Evolutionary conservation across 2,888 invertebrate species (phyloP), one percentile per base, ranked within the genome.

Genomic region (Podabrus alpinus): DNA sequence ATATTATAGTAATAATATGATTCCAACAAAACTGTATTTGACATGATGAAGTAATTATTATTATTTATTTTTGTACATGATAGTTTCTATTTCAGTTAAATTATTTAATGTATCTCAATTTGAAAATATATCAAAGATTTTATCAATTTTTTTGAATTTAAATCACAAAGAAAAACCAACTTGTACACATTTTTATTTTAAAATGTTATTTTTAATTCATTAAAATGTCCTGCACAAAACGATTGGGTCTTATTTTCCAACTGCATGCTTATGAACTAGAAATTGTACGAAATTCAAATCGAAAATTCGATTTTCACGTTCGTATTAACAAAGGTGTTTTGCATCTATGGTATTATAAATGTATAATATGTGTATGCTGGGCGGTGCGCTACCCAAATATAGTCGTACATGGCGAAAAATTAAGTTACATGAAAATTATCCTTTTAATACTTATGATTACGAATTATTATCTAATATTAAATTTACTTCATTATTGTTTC

Each of bases 71-170:
- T 45, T 45, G 45, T 45, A 45, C 45, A 45, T 45, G 45, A 45
- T 45, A n/a, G 45, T 45, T 45, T 45, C n/a, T 45, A 45, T 45
- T 45, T 45, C 45, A n/a, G 45, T 45, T 45, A 45, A 45, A 45
- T 45, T 64, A 64, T 64, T 64, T 64, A 64, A 19, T 64, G 62
- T 64, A 64, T 64, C 13, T 64, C 17, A 64, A 64, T 64, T 64
- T 16, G 11, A 64, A 15, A 64, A 64, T 64, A 64, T 19, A 64
- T 19, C 21, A 11, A 11, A 64, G n/a, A 45, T 45, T n/a, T 45
- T 45, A 45, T n/a, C 7, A n/a, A 45, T 45, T 45, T 45, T 45
- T 45, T 45, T n/a, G 13, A n/a, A 29, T 13, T n/a, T 5, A 2
- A n/a, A 9, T 29, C 13, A 5, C 13, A 29, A 29, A 13, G 29